phyloP scores from a whole-genome alignment of 2,113 vertebrate species.

The Heteronetta atricapilla region DNA sequence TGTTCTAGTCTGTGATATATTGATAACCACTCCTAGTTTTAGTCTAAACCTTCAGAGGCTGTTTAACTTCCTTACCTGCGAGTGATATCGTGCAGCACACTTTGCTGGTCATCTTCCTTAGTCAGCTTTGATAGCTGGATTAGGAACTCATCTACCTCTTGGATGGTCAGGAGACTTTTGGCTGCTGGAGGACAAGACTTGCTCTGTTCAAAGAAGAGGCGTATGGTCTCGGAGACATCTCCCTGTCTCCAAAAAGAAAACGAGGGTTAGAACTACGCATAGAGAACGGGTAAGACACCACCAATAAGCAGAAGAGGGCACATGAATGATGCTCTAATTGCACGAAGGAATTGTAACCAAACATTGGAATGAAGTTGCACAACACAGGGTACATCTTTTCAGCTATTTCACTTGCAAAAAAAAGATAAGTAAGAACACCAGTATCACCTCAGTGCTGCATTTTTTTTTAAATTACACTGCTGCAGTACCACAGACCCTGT shows the following conservation, averaged over 20 bases:
- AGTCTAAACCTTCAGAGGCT: neutral
- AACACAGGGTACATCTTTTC: neutral
- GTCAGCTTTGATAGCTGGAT: constrained; percentile 88
- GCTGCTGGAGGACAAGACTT: constrained; percentile 87
- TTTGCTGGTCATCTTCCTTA: constrained; percentile 97
- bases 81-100: constrained; percentile 86
- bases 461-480: neutral
- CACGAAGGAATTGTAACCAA: neutral
- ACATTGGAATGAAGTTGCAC: neutral
- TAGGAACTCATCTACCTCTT: constrained; percentile 92
- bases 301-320: neutral
- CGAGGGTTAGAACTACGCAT: neutral
- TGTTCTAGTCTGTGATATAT: neutral
- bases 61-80: constrained; percentile 77
- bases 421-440: neutral
- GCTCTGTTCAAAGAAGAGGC: constrained; percentile 95
- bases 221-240: constrained; percentile 93
- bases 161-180: constrained; percentile 94
- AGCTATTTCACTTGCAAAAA: neutral
- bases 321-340: neutral
- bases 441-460: neutral
- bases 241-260: constrained; percentile 79
- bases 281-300: neutral
- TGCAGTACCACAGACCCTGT: neutral
- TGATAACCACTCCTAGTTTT: neutral